phyloP scores from a whole-genome alignment of 2,888 invertebrate genomes.

The Latrodectus elegans region DNA sequence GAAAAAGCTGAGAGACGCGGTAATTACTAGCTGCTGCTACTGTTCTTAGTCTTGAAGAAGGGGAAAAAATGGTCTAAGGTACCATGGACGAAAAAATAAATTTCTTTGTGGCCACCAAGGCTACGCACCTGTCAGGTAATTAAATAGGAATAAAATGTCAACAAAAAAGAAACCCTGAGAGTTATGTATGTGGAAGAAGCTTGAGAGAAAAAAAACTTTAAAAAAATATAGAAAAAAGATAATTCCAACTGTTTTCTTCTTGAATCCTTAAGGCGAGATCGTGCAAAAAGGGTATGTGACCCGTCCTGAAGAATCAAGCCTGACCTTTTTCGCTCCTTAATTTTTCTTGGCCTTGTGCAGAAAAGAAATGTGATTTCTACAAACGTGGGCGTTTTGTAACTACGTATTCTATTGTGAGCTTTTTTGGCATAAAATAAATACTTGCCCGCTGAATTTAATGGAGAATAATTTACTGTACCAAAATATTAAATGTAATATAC shows the following conservation, averaged over 20 bases:
- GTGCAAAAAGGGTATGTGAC: conserved; percentile 29
- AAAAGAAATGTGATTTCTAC: conserved; percentile 23
- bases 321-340: conserved; percentile 43
- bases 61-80: conserved; percentile 45
- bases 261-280: conserved; percentile 8
- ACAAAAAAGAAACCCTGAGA: conserved; percentile 17
- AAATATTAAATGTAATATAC: no score
- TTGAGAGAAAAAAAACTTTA: background rate
- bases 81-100: conserved; percentile 33
- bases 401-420: conserved; percentile 31
- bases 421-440: background rate
- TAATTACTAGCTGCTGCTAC: conserved; percentile 49
- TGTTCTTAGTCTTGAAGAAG: conserved; percentile 4
- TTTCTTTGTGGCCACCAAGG: conserved; percentile 46
- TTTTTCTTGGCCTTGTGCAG: conserved; percentile 42
- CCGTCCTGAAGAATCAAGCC: conserved; percentile 24
- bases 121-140: conserved; percentile 61
- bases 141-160: conserved; percentile 29
- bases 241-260: background rate
- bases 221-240: conserved; percentile 12
- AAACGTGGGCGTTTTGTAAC: conserved; percentile 37
- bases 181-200: conserved; percentile 10
- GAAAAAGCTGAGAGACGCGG: background rate
- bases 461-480: no score
- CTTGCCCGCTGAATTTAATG: no score